Conservation (phyloP, 2,113 vertebrate genomes). For the Hippocampus barbouri region DNA sequence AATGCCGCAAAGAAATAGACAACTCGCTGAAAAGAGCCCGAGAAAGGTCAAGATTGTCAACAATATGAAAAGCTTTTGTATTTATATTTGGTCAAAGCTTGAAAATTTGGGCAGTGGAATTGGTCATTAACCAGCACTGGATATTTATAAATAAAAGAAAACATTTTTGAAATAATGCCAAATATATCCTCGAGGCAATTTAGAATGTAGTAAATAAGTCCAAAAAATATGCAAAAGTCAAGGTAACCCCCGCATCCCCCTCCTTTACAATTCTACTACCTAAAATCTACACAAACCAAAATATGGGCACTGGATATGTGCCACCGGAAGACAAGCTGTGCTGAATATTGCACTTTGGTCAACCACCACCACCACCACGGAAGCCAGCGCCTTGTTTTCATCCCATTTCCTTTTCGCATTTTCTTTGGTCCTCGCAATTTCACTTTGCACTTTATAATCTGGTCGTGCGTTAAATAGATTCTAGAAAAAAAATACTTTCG, state of each 20-base stretch:
- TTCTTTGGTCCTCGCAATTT: constrained; percentile 37
- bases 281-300: background rate
- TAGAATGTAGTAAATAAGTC: constrained; percentile 15
- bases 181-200: background rate
- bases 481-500: background rate
- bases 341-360: constrained; percentile 60
- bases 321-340: constrained; percentile 19
- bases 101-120: constrained; percentile 6
- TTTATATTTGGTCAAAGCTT: constrained; percentile 32
- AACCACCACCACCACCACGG: constrained; percentile 19
- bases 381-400: constrained; percentile 6
- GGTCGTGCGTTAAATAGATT: background rate
- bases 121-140: constrained; percentile 21
- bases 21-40: too few species aligned
- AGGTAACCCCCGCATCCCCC: background rate
- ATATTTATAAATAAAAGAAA: constrained; percentile 3
- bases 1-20: constrained; percentile 24
- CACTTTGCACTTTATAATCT: background rate
- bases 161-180: constrained; percentile 28
- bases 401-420: constrained; percentile 19
- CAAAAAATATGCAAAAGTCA: constrained; percentile 17
- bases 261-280: background rate
- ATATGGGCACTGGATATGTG: background rate
- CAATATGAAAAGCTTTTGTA: constrained; percentile 4
- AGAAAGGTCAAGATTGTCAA: background rate